These are phyloP conservation scores for Anas bahamensis DNA, from an alignment of 2,797 vertebrate species.

Conservation along the genomic window DNA sequence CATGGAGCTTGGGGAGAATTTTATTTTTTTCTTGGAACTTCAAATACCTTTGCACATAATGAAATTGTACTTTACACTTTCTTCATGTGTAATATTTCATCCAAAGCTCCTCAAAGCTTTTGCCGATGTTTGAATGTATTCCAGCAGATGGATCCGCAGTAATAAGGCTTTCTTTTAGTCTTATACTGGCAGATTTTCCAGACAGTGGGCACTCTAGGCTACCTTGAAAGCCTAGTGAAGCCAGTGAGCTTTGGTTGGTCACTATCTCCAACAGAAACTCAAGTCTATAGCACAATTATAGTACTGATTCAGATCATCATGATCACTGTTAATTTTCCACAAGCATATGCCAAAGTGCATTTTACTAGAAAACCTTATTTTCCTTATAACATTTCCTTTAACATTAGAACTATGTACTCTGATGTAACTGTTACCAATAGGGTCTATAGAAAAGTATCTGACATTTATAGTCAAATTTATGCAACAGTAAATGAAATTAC, in stretches of 20 bases:
- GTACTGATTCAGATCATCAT: not conserved
- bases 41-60: not conserved
- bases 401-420: conserved; percentile 9
- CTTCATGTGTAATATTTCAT: not conserved
- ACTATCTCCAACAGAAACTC: not conserved
- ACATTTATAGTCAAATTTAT: conserved; percentile 46
- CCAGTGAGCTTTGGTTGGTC: not conserved
- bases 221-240: not conserved
- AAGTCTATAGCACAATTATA: not conserved
- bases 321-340: not conserved
- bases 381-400: conserved; percentile 2
- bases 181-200: not conserved
- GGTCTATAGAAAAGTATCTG: not conserved
- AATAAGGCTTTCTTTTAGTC: not conserved
- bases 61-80: not conserved
- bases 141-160: not conserved
- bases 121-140: not conserved
- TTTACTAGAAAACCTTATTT: conserved; percentile 23
- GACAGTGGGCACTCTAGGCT: not conserved
- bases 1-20: not conserved
- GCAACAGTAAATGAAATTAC: conserved; percentile 30
- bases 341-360: not conserved
- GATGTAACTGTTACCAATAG: conserved; percentile 2
- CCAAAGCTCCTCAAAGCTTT: not conserved
- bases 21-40: not conserved